phyloP scores from a whole-genome alignment of 1,140 invertebrate genomes.

The Leptestheria dahalacensis region DNA sequence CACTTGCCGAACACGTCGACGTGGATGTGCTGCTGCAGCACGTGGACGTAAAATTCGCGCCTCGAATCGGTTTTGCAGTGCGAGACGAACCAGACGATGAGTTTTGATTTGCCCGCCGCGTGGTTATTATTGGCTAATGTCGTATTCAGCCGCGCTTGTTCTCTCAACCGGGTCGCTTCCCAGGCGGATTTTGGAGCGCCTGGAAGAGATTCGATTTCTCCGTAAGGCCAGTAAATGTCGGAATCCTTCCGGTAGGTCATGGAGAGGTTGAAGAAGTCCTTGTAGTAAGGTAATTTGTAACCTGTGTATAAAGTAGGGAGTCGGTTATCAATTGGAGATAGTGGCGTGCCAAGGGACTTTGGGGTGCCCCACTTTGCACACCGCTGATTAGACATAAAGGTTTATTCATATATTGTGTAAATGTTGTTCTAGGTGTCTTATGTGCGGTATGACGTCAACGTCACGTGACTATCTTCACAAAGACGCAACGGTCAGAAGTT shows the following conservation, averaged over 20 bases:
- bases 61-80: conserved; percentile 64
- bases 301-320: neutral
- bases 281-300: conserved; percentile 1
- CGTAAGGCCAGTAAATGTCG: conserved; percentile 15
- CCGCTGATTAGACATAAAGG: no score
- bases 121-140: conserved; percentile 46
- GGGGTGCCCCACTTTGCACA: no score
- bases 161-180: neutral
- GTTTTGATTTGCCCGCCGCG: conserved; percentile 74
- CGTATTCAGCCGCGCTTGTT: neutral
- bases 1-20: conserved; percentile 12
- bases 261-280: conserved; percentile 15
- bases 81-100: conserved; percentile 94
- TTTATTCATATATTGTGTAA: no score
- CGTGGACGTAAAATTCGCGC: conserved; percentile 30
- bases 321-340: no score
- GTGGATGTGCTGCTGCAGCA: conserved; percentile 27
- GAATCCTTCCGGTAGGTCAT: conserved; percentile 17
- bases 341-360: no score
- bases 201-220: conserved; percentile 8
- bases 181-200: neutral
- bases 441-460: no score
- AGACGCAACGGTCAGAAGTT: no score
- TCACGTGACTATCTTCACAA: no score
- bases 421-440: no score